phyloP scores from a whole-genome alignment of 2,113 vertebrate species.

The Gambusia affinis region DNA sequence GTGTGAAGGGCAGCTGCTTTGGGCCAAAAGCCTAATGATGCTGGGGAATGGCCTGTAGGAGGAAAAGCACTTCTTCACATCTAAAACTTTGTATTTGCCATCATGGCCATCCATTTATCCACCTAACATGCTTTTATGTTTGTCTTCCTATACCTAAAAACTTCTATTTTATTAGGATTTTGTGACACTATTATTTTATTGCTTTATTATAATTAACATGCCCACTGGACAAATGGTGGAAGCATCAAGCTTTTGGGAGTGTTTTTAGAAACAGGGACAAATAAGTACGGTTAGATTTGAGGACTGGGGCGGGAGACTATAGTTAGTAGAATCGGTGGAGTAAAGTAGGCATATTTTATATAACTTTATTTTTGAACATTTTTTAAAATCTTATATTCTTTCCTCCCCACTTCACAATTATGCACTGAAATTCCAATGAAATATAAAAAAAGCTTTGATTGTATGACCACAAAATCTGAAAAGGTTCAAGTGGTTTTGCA shows the following conservation, averaged over 20 bases:
- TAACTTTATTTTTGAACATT: no score
- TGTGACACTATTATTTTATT: background rate
- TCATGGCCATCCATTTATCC: constrained; percentile 21
- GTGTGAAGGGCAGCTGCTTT: constrained; percentile 74
- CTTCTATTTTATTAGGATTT: background rate
- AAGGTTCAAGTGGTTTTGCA: background rate
- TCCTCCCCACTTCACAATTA: no score
- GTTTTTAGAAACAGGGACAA: no score
- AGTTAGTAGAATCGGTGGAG: background rate
- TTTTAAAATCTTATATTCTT: no score
- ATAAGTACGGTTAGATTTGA: background rate
- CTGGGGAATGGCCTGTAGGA: background rate
- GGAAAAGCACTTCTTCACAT: constrained; percentile 29
- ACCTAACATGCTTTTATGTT: background rate
- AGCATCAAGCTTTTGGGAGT: background rate
- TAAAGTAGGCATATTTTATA: no score
- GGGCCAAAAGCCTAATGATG: constrained; percentile 47
- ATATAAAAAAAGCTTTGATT: no score
- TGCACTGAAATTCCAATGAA: no score
- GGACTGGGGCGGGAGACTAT: background rate
- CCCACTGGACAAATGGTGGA: background rate
- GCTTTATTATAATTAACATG: background rate
- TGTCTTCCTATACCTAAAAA: background rate
- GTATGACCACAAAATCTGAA: background rate
- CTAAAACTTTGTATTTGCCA: constrained; percentile 5